Conservation (phyloP, 2,797 vertebrate species). For the Crotalus adamanteus region DNA sequence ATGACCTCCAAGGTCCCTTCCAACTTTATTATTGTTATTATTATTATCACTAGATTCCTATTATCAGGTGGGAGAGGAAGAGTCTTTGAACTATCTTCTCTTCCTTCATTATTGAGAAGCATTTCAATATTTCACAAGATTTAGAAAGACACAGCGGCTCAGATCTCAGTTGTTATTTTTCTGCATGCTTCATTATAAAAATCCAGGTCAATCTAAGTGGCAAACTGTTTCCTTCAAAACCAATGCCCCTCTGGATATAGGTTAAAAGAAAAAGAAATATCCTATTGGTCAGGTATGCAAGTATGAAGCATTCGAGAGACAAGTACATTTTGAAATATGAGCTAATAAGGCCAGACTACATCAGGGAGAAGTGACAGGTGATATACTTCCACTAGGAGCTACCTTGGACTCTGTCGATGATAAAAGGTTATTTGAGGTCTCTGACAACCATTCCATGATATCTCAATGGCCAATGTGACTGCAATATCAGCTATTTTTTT, state of each 20-base stretch:
- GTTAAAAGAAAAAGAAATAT: background rate
- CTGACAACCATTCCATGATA: background rate
- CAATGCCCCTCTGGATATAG: background rate
- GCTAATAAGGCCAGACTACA: background rate
- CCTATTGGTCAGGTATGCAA: background rate
- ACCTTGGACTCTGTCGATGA: background rate
- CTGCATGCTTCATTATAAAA: background rate
- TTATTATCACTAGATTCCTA: background rate
- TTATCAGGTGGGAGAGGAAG: background rate
- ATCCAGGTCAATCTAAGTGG: background rate
- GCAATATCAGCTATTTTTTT: background rate
- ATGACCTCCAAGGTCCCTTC: too few species aligned
- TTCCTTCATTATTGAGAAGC: background rate
- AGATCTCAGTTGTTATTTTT: background rate
- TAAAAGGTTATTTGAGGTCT: background rate
- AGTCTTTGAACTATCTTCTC: background rate
- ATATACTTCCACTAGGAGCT: background rate
- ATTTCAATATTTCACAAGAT: constrained; percentile 1
- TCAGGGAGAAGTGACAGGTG: background rate
- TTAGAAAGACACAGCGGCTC: background rate
- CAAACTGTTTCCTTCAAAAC: background rate
- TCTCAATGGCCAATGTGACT: background rate
- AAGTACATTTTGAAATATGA: background rate
- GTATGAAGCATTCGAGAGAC: background rate
- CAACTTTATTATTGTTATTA: too few species aligned